Conservation (phyloP, 2,888 invertebrate genomes). For the Clivina fossor region DNA sequence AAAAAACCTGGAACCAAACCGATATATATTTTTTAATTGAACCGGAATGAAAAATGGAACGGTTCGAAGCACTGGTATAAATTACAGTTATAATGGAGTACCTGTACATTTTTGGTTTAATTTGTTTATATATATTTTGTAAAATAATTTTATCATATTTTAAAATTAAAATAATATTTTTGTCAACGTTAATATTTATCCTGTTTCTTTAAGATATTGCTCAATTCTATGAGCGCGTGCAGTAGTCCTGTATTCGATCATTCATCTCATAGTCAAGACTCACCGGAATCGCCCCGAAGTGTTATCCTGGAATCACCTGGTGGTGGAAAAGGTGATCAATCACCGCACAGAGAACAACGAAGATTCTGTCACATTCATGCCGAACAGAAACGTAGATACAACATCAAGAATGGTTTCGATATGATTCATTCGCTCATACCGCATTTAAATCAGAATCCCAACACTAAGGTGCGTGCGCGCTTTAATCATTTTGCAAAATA, state of each 20-base stretch:
- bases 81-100: no score
- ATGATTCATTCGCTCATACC: conserved; percentile 91
- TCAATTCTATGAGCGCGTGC: conserved; percentile 47
- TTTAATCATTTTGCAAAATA: not conserved
- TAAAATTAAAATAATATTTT: not conserved
- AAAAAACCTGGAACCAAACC: no score
- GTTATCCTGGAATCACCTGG: conserved; percentile 51
- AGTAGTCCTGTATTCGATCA: conserved; percentile 53
- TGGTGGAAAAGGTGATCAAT: conserved; percentile 54
- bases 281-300: conserved; percentile 63
- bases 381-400: conserved; percentile 92
- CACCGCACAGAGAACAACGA: conserved; percentile 65
- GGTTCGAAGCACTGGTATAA: no score
- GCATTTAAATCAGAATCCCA: conserved; percentile 85
- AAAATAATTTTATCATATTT: no score
- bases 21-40: no score
- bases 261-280: conserved; percentile 55
- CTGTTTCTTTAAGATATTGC: conserved; percentile 33
- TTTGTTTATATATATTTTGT: no score
- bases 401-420: conserved; percentile 96
- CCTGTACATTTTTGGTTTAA: no score
- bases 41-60: no score
- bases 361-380: conserved; percentile 92
- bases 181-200: not conserved
- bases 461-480: conserved; percentile 76